Evolutionary conservation across 2,888 invertebrate species (phyloP).

Genomic region (Diabrotica balteata): DNA sequence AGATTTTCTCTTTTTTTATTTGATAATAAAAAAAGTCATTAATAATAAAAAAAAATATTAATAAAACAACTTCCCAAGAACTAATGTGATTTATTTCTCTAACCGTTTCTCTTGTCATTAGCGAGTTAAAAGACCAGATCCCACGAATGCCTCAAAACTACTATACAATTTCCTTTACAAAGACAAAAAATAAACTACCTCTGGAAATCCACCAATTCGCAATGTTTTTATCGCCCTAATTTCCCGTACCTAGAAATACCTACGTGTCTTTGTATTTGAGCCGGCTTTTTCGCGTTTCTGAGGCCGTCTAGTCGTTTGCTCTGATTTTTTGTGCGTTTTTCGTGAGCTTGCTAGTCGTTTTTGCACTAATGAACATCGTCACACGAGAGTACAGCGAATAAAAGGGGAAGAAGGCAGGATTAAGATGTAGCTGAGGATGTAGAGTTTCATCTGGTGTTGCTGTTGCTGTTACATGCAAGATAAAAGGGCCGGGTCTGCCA

Average conservation of each 20-base stretch:
- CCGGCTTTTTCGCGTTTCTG: neutral
- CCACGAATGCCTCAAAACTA: too few species aligned
- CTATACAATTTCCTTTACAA: too few species aligned
- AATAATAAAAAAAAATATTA: too few species aligned
- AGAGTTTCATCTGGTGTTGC: neutral
- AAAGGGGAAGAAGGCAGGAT: neutral
- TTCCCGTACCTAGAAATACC: neutral
- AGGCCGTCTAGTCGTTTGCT: neutral
- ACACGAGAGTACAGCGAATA: neutral
- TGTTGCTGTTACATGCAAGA: neutral
- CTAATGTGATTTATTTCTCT: too few species aligned
- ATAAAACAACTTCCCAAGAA: too few species aligned
- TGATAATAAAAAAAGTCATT: too few species aligned
- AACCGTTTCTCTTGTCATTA: too few species aligned
- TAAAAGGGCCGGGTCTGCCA: too few species aligned
- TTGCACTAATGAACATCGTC: constrained; percentile 7
- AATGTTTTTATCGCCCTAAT: neutral
- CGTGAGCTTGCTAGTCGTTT: neutral
- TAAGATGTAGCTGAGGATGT: constrained; percentile 4
- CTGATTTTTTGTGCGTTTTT: neutral
- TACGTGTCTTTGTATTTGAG: neutral
- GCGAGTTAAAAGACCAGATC: too few species aligned
- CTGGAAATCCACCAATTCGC: too few species aligned
- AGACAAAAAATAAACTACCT: too few species aligned
- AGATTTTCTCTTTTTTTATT: too few species aligned